Percentiles rank a stretch among this genome's conserved stretches.
Conservation (phyloP, 2,113 vertebrate species). For the Seriola aureovittata region DNA sequence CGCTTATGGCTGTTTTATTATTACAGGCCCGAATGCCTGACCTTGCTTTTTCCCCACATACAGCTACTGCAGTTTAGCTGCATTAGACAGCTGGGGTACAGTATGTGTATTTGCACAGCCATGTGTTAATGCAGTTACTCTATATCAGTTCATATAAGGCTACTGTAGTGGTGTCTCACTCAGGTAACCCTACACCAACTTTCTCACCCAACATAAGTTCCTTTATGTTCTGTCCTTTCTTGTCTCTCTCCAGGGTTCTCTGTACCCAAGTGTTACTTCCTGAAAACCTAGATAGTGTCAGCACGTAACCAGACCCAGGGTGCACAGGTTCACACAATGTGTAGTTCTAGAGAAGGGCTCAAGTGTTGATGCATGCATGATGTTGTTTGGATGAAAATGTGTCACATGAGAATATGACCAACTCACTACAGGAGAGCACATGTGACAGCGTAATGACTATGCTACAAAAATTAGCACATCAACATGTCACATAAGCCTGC, state of each 20-base stretch:
- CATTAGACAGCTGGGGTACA: background rate
- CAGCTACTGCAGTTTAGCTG: background rate
- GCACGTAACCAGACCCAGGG: background rate
- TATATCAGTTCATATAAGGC: background rate
- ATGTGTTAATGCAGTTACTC: background rate
- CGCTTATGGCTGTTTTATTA: slow-evolving; percentile 19
- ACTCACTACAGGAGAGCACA: background rate
- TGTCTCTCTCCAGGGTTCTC: background rate
- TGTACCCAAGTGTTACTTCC: too few species aligned
- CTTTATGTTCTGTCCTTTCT: background rate
- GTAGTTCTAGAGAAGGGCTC: too few species aligned
- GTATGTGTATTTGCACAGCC: too few species aligned
- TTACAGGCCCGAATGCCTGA: background rate
- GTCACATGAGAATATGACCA: background rate
- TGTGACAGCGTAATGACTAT: slow-evolving; percentile 1
- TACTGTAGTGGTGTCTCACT: background rate
- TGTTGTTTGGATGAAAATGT: background rate
- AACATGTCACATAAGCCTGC: slow-evolving; percentile 17
- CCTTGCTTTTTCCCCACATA: slow-evolving; percentile 8
- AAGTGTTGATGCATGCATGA: background rate
- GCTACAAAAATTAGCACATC: background rate
- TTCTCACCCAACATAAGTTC: background rate
- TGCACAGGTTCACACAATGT: too few species aligned
- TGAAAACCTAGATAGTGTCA: background rate
- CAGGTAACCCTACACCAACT: background rate